Conservation (phyloP, 2,797 vertebrate species). For the Cuculus canorus region DNA sequence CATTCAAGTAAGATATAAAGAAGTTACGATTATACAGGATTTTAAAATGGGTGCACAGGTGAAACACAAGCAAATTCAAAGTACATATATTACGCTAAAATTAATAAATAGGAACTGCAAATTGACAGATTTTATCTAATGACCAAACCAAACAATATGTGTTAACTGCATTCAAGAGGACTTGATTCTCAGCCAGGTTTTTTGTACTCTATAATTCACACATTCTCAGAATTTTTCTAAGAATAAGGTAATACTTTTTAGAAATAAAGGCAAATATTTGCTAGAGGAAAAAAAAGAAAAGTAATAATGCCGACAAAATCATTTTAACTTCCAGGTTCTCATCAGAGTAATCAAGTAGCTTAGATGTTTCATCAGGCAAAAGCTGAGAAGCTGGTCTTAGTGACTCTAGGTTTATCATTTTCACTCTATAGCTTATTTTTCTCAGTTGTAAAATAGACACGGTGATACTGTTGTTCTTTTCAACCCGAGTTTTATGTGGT, state of each 20-base stretch:
- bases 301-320: not conserved
- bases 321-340: not conserved
- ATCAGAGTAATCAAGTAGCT: not conserved
- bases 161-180: rapidly evolving
- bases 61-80: not conserved
- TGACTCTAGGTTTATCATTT: not conserved
- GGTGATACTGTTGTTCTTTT: not conserved
- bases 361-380: not conserved
- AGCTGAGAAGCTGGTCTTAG: not conserved
- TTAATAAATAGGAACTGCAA: not conserved
- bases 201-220: not conserved
- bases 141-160: not conserved
- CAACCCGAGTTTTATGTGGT: not conserved
- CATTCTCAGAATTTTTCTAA: not conserved
- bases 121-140: not conserved
- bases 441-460: not conserved
- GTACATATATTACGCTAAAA: not conserved
- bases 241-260: not conserved
- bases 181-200: not conserved
- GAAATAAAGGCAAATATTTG: not conserved
- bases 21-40: not conserved
- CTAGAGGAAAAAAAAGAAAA: not conserved
- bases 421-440: not conserved
- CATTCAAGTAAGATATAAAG: not conserved
- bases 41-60: not conserved